These are phyloP conservation scores for Damaliscus lunatus DNA, from an alignment of 2,113 vertebrate species.

Conservation along the genomic window DNA sequence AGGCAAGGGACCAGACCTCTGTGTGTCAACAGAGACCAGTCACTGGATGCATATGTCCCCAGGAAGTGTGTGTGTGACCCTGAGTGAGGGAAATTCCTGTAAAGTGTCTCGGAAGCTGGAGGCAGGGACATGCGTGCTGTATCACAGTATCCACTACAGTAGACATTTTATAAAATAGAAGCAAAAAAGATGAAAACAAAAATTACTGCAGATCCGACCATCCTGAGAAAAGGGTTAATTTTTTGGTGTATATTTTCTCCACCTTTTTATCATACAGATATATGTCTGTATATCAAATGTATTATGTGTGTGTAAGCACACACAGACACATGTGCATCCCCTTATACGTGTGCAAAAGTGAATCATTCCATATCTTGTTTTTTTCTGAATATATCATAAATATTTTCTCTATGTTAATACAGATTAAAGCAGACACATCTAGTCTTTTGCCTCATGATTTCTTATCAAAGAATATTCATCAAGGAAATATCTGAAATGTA, in stretches of 20 bases:
- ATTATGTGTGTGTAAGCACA: neutral
- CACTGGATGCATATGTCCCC: neutral
- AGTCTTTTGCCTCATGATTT: neutral
- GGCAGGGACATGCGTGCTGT: neutral
- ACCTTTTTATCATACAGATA: neutral
- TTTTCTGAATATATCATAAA: neutral
- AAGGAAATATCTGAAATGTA: neutral
- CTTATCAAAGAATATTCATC: neutral
- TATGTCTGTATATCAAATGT: no score
- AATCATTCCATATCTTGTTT: neutral
- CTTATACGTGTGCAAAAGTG: neutral
- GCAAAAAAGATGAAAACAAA: neutral
- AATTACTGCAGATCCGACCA: neutral
- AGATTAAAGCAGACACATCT: neutral
- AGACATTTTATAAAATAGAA: neutral
- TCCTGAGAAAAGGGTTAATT: neutral
- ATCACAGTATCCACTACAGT: neutral
- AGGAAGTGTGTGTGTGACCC: no score
- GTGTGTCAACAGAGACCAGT: rapidly evolving
- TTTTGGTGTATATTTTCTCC: neutral
- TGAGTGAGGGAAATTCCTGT: neutral
- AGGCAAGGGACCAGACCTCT: neutral
- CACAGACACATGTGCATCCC: neutral
- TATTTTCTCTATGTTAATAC: neutral
- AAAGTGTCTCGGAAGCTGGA: neutral